Evolutionary conservation across 2,113 vertebrate species (phyloP), one percentile per base, ranked within the genome.

Genomic region (Symphodus melops): DNA sequence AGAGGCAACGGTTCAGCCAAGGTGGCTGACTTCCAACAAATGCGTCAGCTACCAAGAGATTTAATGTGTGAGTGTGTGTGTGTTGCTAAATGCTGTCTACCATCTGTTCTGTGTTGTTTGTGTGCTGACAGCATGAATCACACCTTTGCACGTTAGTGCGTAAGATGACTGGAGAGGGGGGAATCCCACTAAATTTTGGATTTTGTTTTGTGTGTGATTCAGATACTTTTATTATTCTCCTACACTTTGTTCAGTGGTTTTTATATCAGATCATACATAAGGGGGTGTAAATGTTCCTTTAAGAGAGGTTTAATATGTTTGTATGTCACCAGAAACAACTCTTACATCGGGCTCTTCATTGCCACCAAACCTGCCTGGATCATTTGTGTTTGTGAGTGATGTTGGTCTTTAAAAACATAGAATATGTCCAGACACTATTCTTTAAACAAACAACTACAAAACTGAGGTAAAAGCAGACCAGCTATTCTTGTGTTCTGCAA

Each of bases 31-130:
- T 82, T 71, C 75, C 74, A 70, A 46, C 63, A 3, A 59, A 76
- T 78, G 79, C 78, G 81, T 85, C 77, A 84, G 49, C 67, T 59
- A 67, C 57, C 56, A 61, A 52, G 80, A 59, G 69, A 75, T 78
- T 79, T 75, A 49, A 68, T 20, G 58, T 20, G 59, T 68, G 64
- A 44, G 60, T 61, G 61, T 68, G 68, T 80, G 80, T 59, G 72
- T 71, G 46, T 78, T 75, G 74, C 77, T 62, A 66, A 77, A 85
- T 13, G 21, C 61, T n/a, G 52, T 65, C 62, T 61, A 41, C 77
- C 80, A 77, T 86, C 77, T 86, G 84, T 8, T 85, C 49, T 63
- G 57, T 79, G 75, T 57, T 33, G 28, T 33, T 8, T 55, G 20
- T 63, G 61, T 42, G 49, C n/a, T 68, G 37, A 52, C 69, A 56